These are phyloP conservation scores for Dasypolia templi DNA, from an alignment of 2,888 invertebrate genomes.

Conservation along the genomic window DNA sequence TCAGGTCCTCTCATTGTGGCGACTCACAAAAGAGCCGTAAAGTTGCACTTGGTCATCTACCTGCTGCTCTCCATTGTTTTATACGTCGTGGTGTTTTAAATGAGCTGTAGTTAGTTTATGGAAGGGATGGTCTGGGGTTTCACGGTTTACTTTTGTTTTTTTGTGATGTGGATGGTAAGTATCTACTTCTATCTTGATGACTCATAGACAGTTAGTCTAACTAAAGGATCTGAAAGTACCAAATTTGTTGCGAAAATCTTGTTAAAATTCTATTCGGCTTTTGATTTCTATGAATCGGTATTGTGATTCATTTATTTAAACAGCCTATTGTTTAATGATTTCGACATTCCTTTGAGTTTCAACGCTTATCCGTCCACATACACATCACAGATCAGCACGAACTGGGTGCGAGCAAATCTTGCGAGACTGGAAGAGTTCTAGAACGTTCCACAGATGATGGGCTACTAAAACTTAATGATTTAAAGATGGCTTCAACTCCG, in stretches of 20 bases:
- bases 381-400: constrained; percentile 35
- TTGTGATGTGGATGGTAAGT: background rate
- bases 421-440: constrained; percentile 45
- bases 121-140: constrained; percentile 25
- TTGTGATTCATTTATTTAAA: constrained; percentile 51
- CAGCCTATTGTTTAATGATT: constrained; percentile 54
- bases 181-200: constrained; percentile 10
- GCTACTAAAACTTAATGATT: constrained; percentile 66
- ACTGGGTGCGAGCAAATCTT: constrained; percentile 33
- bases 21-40: constrained; percentile 75
- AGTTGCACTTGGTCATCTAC: constrained; percentile 74
- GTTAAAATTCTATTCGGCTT: constrained; percentile 9
- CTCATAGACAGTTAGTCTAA: background rate
- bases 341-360: constrained; percentile 38
- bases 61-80: constrained; percentile 65
- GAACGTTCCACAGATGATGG: constrained; percentile 58
- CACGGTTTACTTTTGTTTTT: constrained; percentile 6
- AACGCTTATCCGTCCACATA: constrained; percentile 29
- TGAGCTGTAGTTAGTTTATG: constrained; percentile 34
- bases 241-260: constrained; percentile 29
- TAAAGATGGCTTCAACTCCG: constrained; percentile 60
- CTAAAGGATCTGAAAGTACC: background rate
- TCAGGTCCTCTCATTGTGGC: constrained; percentile 73
- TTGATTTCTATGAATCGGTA: constrained; percentile 33
- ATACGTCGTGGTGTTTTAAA: constrained; percentile 55